A percentile compares a stretch with the other conserved stretches of the same genome.
These are phyloP conservation scores for Meriones psammophilus DNA, from an alignment of 2,797 vertebrate genomes.

Conservation along the genomic window DNA sequence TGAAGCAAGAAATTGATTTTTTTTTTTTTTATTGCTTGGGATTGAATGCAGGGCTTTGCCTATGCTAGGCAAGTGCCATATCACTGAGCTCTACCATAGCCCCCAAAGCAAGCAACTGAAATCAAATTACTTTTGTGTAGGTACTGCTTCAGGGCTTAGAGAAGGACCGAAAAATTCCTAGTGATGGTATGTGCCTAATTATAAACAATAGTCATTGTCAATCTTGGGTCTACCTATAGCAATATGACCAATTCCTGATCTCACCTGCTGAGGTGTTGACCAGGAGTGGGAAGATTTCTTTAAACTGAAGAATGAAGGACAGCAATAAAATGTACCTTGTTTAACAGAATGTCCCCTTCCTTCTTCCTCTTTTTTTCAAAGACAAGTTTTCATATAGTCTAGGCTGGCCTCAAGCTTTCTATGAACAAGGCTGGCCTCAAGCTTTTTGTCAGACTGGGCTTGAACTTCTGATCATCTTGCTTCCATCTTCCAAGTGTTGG, in stretches of 20 bases:
- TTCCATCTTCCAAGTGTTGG: not conserved
- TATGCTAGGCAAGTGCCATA: too few species aligned
- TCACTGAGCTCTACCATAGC: not conserved
- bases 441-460: not conserved
- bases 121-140: not conserved
- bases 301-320: not conserved
- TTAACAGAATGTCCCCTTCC: not conserved
- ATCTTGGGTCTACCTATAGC: not conserved
- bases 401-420: not conserved
- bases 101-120: constrained; percentile 8
- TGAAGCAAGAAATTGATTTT: not conserved
- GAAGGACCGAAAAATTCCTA: not conserved
- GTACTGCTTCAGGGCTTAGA: not conserved
- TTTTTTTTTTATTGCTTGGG: not conserved
- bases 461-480: not conserved
- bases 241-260: not conserved
- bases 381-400: not conserved
- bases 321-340: not conserved
- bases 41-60: not conserved
- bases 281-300: not conserved
- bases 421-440: not conserved
- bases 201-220: not conserved
- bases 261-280: not conserved
- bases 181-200: not conserved
- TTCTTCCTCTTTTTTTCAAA: not conserved